Evolutionary conservation across 2,113 vertebrate genomes (phyloP), one percentile per base, ranked within the genome.

Genomic region (Siniperca chuatsi): DNA sequence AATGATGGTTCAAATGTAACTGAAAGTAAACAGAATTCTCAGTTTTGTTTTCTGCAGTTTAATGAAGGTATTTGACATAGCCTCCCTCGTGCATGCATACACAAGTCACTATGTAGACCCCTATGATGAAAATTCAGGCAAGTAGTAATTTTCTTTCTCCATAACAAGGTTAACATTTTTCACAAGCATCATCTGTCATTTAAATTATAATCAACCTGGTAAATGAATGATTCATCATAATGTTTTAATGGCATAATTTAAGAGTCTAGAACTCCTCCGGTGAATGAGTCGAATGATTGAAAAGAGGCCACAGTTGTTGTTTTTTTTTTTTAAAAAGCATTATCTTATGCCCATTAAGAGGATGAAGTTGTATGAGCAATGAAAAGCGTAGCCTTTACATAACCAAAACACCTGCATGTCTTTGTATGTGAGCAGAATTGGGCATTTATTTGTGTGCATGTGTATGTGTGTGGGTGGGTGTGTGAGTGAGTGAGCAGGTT

Each of bases 241-340:
- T 80, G 70, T 87, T 88, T 81, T 90, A 90, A 91, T 84, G 71
- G 77, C 81, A 61, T 83, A 70, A 81, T 84, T 83, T 73, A 62
- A 72, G 75, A 75, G 74, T 82, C 83, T 75, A 4, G 4, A 75
- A 62, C 74, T 90, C 68, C 76, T 81, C 75, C 48, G n/a, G 67
- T 90, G 71, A 88, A 73, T 50, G 78, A 85, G 68, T 70, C 48
- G 84, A 70, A 89, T 83, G 57, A 72, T 73, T 46, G n/a, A 11
- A 72, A 72, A 65, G 35, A 73, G 46, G 52, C 55, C 37, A 37
- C 18, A 8, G 55, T 60, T 25, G 25, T 25, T 25, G 81, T 21
- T 2, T 4, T 29, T 29, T 1, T 29, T 29, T 29, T 29, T 29
- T 29, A 85, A 81, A 81, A 79, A 50, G 6, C 61, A 60, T 35